A percentile compares a stretch with the other conserved stretches of the same genome.
Evolutionary conservation across 2,888 invertebrate species (phyloP).

Genomic region (Drosophila barbarae): DNA sequence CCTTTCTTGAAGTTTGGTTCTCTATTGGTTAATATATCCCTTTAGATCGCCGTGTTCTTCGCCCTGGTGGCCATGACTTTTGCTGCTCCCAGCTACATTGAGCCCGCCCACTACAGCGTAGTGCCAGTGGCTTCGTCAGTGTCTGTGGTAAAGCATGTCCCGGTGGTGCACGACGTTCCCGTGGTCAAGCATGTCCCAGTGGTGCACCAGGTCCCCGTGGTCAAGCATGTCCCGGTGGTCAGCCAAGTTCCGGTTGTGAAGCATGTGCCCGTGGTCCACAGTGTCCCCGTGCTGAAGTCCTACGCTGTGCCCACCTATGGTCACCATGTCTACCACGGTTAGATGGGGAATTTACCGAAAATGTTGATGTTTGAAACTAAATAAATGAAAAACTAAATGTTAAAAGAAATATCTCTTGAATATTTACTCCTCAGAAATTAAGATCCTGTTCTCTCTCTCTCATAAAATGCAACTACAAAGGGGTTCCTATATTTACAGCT

Average conservation of each 20-base stretch:
- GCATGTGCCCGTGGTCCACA: slow-evolving; percentile 39
- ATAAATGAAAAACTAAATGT: slow-evolving; percentile 4
- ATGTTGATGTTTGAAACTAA: not conserved
- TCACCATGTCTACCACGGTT: slow-evolving; percentile 35
- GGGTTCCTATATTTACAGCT: not conserved
- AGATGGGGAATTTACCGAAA: not conserved
- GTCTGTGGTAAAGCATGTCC: slow-evolving; percentile 15
- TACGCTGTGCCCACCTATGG: slow-evolving; percentile 26
- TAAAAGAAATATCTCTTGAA: not conserved
- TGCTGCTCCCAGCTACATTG: slow-evolving; percentile 46
- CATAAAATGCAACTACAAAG: slow-evolving; percentile 2
- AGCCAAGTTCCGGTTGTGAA: slow-evolving; percentile 26
- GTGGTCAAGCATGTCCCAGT: slow-evolving; percentile 19
- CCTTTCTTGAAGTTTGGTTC: not conserved
- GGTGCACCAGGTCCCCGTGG: slow-evolving; percentile 33
- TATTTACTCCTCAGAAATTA: not conserved
- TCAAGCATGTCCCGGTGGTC: slow-evolving; percentile 32
- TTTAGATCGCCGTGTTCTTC: slow-evolving; percentile 38
- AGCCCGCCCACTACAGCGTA: slow-evolving; percentile 30
- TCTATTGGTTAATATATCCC: no score
- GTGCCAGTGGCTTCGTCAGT: slow-evolving; percentile 25
- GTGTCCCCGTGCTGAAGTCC: slow-evolving; percentile 38
- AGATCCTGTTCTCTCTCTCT: not conserved
- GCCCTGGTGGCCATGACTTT: slow-evolving; percentile 34
- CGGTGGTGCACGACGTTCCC: slow-evolving; percentile 17